Base-by-base conservation (phyloP, 2,113 vertebrate genomes). In the Tiliqua scincoides region DNA sequence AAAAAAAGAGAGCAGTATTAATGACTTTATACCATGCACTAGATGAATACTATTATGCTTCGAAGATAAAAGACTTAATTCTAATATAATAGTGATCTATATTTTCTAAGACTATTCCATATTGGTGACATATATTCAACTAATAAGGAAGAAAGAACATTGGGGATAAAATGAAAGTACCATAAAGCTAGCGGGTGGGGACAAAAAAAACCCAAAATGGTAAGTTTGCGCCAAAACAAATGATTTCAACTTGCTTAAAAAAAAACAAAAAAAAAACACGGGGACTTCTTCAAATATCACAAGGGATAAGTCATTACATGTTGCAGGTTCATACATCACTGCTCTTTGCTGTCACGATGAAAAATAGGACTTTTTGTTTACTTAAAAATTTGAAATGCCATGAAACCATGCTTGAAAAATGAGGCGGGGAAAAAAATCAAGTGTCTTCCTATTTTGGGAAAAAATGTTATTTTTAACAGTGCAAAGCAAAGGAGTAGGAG, bases 321-420 rank as follows among this genome's bases (percentile, higher is more conserved):
- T 93, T 96, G 59, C 89, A 87, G 80, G 79, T 94, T 94, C 93
- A 95, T 95, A 92, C 62, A 95, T 95, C 93, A 95, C 54, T 91
- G 89, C 68, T 90, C 79, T 89, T 92, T 92, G 83, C 89, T 95
- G 94, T 95, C 95, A 95, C 43, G 68, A 89, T 96, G 96, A 96
- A 94, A 96, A 96, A 97, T 90, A 95, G 86, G 65, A 95, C 79
- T 95, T 96, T 94, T 92, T 95, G 91, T 96, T 95, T 95, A 95
- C 94, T 94, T 96, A 95, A 96, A 93, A 96, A 94, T 91, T 91
- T 94, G 93, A 96, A 95, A 96, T 95, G 90, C 68, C 89, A 90
- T 92, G 71, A 95, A 94, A 94, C 92, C 91, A 86, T 89, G 78
- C 74, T 92, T 96, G 95, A 96, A 96, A 96, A 97, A 97, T 96